A percentile compares a stretch with the other conserved stretches of the same genome.
Conservation (phyloP, 2,113 vertebrate genomes). For the Leucopsar rothschildi region DNA sequence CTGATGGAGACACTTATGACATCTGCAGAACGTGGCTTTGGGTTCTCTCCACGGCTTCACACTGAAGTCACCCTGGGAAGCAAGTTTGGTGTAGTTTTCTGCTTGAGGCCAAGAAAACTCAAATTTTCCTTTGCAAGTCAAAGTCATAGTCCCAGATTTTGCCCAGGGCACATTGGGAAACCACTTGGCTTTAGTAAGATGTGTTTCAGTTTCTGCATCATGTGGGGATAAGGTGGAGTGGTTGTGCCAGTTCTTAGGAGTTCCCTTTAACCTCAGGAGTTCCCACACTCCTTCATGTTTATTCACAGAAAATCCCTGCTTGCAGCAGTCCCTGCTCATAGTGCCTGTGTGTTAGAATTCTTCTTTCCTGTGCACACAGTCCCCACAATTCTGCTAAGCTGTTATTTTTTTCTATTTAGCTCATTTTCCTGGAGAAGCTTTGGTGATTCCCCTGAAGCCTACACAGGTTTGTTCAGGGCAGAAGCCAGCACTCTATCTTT, state of each 20-base stretch:
- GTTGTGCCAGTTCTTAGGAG: neutral
- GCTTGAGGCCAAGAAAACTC: neutral
- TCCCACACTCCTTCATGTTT: neutral
- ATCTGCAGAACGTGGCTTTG: neutral
- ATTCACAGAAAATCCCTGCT: neutral
- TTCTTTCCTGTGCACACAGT: neutral
- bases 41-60: neutral
- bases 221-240: neutral
- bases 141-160: neutral
- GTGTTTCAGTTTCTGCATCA: neutral
- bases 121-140: neutral
- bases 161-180: accelerated
- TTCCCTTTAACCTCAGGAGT: neutral
- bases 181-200: accelerated
- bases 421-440: neutral
- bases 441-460: neutral
- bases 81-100: neutral
- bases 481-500: accelerated
- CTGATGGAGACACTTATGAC: neutral
- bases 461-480: neutral
- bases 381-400: neutral
- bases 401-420: neutral
- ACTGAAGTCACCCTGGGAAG: neutral
- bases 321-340: neutral
- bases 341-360: neutral